Evolutionary conservation across 2,888 invertebrate species (phyloP), one percentile per base, ranked within the genome.

Genomic region (Athrips mouffetella): DNA sequence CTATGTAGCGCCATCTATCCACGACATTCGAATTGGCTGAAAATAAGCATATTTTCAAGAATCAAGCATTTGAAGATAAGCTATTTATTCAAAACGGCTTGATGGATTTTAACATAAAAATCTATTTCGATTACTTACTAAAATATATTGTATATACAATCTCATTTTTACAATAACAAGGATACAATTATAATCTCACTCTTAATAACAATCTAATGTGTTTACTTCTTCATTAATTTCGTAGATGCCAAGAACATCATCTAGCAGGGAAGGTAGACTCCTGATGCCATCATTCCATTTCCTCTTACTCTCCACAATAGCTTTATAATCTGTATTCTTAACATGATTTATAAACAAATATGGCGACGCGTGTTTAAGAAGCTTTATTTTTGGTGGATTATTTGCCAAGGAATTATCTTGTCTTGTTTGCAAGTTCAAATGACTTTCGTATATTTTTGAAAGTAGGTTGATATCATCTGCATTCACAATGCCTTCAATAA

Each of bases 221-320:
- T 93, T 93, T 0, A 90, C 78, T 52, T 91, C 90, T 23, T 71
- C 68, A 30, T 73, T 80, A 1, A 76, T 66, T 56, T 91, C 88
- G 60, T 92, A 91, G 46, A 91, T 87, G 7, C 91, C 90, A 16
- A 94, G 71, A 53, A 95, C 92, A 71, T 95, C 95, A 62, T 95
- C 94, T 1, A 95, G 73, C 3, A 94, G 81, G 0, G 94, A 94
- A 2, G 90, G 89, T 11, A 94, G 88, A 59, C 91, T 92, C n/a
- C 92, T 90, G 39, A 91, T 91, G 20, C 91, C 90, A 41, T 89
- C 89, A 29, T 92, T 84, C 94, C 94, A 94, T 45, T 90, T 89
- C 42, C 80, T 89, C 57, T 91, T 92, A 48, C 92, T 89, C 11
- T 89, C 86, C 0, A 93, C 78, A 8, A 92, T 76, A 29, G 80